Percentiles rank a stretch among this genome's conserved stretches.
Evolutionary conservation across 2,888 invertebrate species (phyloP).

Genomic region (Zaprionus lineosus): DNA sequence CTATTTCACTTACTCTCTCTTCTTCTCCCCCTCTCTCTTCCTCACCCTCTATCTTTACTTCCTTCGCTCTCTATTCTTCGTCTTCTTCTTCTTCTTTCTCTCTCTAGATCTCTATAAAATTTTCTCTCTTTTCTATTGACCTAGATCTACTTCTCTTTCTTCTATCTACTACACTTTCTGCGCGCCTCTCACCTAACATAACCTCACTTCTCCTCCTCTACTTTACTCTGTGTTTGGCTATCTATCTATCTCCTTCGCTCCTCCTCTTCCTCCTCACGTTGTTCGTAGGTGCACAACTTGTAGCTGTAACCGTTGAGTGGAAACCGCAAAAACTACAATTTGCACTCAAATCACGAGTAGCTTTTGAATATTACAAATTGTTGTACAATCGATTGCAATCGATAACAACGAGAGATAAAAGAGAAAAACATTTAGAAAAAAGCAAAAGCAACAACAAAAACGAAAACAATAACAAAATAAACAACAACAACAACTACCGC

Average conservation of each 20-base stretch:
- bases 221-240: not conserved
- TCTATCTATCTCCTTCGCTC: constrained; percentile 15
- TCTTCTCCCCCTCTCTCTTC: not conserved
- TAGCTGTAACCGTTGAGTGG: no score
- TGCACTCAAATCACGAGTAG: constrained; percentile 49
- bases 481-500: constrained; percentile 3
- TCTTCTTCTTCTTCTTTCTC: constrained; percentile 5
- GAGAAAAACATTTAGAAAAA: constrained; percentile 4
- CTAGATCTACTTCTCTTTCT: no score
- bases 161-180: no score
- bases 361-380: constrained; percentile 13
- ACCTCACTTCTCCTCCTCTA: not conserved
- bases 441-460: no score
- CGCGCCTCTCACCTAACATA: no score
- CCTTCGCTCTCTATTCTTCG: not conserved
- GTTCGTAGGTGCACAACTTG: constrained; percentile 42
- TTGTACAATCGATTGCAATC: constrained; percentile 10
- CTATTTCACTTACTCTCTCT: not conserved
- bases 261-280: constrained; percentile 23
- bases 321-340: constrained; percentile 41
- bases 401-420: constrained; percentile 19
- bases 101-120: not conserved
- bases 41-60: not conserved
- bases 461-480: constrained; percentile 2
- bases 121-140: no score